These are phyloP conservation scores for Drosophila demipolita DNA, from an alignment of 2,888 invertebrate species.

Conservation along the genomic window DNA sequence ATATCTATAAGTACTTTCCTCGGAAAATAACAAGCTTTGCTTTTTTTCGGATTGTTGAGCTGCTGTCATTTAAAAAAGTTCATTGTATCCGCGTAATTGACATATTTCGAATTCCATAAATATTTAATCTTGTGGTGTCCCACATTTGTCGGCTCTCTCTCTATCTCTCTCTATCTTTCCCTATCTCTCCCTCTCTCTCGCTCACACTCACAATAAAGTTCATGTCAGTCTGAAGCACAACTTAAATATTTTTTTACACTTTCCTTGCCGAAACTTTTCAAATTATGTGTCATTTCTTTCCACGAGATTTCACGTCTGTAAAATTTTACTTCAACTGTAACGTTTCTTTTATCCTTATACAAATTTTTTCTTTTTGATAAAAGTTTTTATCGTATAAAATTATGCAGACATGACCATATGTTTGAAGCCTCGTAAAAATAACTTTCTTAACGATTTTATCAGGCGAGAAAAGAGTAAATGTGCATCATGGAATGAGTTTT, in stretches of 20 bases:
- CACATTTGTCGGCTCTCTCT: constrained; percentile 13
- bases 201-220: constrained; percentile 42
- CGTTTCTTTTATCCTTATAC: constrained; percentile 35
- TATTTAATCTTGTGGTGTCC: constrained; percentile 28
- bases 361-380: constrained; percentile 25
- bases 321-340: constrained; percentile 42
- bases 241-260: constrained; percentile 77
- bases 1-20: neutral
- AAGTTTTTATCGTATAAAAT: constrained; percentile 74
- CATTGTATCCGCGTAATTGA: constrained; percentile 39
- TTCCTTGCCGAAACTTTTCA: constrained; percentile 69
- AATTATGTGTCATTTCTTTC: constrained; percentile 72
- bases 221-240: constrained; percentile 51
- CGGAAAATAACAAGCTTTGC: constrained; percentile 17
- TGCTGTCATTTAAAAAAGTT: constrained; percentile 17
- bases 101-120: constrained; percentile 55
- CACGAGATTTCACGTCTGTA: constrained; percentile 30
- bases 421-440: constrained; percentile 45
- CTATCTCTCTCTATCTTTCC: constrained; percentile 12
- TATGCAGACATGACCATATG: constrained; percentile 67
- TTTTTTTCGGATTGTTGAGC: constrained; percentile 8
- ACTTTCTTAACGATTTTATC: constrained; percentile 36
- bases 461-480: constrained; percentile 15
- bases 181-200: constrained; percentile 9
- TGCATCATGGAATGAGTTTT: constrained; percentile 6